Evolutionary conservation across 1,140 invertebrate genomes (phyloP).

Genomic region (Aricia agestis): DNA sequence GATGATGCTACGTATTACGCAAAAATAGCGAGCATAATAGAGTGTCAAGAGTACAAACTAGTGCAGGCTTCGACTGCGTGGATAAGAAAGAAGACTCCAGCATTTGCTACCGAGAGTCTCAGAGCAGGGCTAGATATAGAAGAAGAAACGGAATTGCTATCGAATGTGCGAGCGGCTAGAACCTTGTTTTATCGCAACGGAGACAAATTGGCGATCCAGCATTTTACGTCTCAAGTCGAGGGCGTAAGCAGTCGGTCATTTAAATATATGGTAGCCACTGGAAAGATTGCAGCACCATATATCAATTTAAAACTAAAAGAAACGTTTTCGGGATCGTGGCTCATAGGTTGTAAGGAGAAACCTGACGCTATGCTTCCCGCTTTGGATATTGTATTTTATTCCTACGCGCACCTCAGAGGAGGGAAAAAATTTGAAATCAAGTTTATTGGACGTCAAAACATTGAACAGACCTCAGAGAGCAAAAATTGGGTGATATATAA

Average conservation of each 20-base stretch:
- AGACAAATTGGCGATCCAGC: too few species aligned
- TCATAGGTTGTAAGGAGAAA: conserved; percentile 26
- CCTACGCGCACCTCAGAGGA: conserved; percentile 25
- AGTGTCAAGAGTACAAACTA: not conserved
- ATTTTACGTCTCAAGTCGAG: conserved; percentile 8
- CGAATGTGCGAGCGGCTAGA: not conserved
- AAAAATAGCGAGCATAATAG: not conserved
- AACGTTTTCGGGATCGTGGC: conserved; percentile 32
- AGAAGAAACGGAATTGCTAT: not conserved
- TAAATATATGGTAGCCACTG: conserved; percentile 21
- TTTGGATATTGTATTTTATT: conserved; percentile 34
- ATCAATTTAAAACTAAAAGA: conserved; percentile 32
- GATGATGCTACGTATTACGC: not conserved
- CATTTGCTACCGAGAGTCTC: not conserved
- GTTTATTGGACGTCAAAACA: conserved; percentile 16
- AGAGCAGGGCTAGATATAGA: not conserved
- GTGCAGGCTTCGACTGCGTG: not conserved
- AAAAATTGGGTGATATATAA: not conserved
- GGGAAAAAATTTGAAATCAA: conserved; percentile 20
- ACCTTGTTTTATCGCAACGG: too few species aligned
- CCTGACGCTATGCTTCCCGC: conserved; percentile 34
- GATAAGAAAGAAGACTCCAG: not conserved
- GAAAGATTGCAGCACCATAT: conserved; percentile 30
- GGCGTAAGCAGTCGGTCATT: conserved; percentile 16
- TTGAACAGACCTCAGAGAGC: not conserved